Evolutionary conservation across 2,888 invertebrate species (phyloP).

Genomic region (Sisyra nigra): DNA sequence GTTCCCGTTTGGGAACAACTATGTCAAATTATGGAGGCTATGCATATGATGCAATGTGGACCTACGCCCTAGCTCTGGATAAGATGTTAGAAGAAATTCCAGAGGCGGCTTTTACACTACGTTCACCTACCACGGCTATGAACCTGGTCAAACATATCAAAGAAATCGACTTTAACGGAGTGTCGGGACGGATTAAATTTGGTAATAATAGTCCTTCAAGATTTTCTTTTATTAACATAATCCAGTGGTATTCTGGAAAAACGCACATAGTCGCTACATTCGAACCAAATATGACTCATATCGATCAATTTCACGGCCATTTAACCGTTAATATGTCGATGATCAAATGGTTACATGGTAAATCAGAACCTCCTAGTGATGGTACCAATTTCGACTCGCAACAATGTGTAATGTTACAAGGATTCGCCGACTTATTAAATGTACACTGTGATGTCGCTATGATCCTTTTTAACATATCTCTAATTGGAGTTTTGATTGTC

Average conservation of each 20-base stretch:
- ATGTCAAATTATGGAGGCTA: conserved; percentile 52
- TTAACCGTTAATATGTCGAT: conserved; percentile 34
- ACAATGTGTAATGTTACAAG: conserved; percentile 47
- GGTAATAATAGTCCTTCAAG: conserved; percentile 45
- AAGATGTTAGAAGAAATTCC: conserved; percentile 42
- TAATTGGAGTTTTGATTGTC: conserved; percentile 35
- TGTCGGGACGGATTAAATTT: conserved; percentile 57
- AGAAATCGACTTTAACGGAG: conserved; percentile 52
- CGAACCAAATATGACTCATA: conserved; percentile 32
- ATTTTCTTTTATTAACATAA: conserved; percentile 39
- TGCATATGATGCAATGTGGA: conserved; percentile 72
- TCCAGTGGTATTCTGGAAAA: conserved; percentile 37
- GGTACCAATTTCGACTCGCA: conserved; percentile 34
- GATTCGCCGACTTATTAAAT: conserved; percentile 46
- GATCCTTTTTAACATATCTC: conserved; percentile 44
- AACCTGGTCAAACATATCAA: conserved; percentile 43
- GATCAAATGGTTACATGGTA: conserved; percentile 47
- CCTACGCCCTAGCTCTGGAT: conserved; percentile 54
- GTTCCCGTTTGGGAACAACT: conserved; percentile 15
- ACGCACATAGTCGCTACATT: conserved; percentile 38
- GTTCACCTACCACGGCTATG: conserved; percentile 33
- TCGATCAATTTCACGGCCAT: conserved; percentile 30
- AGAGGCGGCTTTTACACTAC: conserved; percentile 35
- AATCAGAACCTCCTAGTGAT: conserved; percentile 46
- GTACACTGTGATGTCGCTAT: conserved; percentile 60